Evolutionary conservation across 2,797 vertebrate genomes (phyloP).

Genomic region (Rhynchotus rufescens): DNA sequence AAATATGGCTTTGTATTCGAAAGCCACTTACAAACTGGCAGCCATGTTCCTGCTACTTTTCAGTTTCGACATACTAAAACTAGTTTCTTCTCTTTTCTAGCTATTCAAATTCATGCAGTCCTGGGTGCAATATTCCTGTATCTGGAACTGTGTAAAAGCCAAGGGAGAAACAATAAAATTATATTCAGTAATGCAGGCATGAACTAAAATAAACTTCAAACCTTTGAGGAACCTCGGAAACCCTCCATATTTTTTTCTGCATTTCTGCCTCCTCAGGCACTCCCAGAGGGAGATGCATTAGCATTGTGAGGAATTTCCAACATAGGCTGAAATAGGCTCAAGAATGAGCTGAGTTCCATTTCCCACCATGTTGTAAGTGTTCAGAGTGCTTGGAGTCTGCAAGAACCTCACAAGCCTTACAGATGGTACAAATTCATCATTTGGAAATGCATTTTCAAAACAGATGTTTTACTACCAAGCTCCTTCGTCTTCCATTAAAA

Average conservation of each 20-base stretch:
- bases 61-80: background rate
- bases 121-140: background rate
- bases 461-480: background rate
- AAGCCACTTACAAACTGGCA: background rate
- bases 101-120: background rate
- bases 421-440: background rate
- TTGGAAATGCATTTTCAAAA: constrained; percentile 24
- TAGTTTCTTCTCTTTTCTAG: background rate
- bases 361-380: background rate
- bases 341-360: background rate
- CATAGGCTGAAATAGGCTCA: background rate
- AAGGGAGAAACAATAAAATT: background rate
- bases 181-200: background rate
- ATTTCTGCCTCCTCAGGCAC: background rate
- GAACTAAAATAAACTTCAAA: background rate
- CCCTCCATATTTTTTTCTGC: background rate
- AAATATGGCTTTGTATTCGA: background rate
- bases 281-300: background rate
- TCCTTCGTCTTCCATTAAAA: background rate
- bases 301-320: background rate
- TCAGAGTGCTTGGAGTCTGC: background rate
- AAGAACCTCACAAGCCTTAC: background rate
- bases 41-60: background rate
- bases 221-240: background rate
- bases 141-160: background rate